Conservation (phyloP, 1,140 invertebrate species). For the Caerostris extrusa region DNA sequence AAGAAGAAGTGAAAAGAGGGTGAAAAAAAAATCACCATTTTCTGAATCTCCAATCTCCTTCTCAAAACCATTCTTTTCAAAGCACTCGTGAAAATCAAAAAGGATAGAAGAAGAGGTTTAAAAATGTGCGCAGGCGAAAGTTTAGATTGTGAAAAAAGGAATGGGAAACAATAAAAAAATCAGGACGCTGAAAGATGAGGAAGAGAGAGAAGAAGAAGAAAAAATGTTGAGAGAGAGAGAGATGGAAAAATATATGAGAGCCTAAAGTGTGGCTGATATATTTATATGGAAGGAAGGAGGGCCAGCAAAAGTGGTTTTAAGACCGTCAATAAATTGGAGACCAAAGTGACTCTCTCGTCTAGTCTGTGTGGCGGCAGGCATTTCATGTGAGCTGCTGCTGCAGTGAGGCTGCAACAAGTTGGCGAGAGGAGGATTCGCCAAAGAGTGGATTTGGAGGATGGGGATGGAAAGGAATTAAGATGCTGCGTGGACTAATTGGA, state of each 20-base stretch:
- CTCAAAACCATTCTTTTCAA: conserved; percentile 72
- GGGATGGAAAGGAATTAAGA: too few species aligned
- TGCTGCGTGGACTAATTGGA: not conserved
- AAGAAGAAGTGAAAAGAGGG: conserved; percentile 28
- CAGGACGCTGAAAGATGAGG: not conserved
- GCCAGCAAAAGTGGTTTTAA: conserved; percentile 73
- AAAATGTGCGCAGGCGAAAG: not conserved
- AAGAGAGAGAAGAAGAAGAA: not conserved
- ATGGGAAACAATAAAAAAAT: conserved; percentile 71
- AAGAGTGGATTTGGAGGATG: not conserved
- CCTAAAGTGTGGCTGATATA: conserved; percentile 74
- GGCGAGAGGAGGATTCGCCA: not conserved
- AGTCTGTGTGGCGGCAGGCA: conserved; percentile 58
- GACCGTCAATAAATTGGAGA: conserved; percentile 76
- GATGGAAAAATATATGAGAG: conserved; percentile 69
- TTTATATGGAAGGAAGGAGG: conserved; percentile 63
- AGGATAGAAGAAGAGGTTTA: not conserved
- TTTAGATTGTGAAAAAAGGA: conserved; percentile 17
- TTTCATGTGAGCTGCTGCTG: conserved; percentile 41
- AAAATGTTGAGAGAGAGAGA: conserved; percentile 23
- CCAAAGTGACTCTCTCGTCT: conserved; percentile 61
- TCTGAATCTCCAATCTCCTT: conserved; percentile 75
- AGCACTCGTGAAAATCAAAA: conserved; percentile 70
- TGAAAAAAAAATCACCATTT: conserved; percentile 77
- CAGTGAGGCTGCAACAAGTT: conserved; percentile 58